Evolutionary conservation across 2,888 invertebrate species (phyloP), one percentile per base, ranked within the genome.

Genomic region (Pristionchus arcanus): DNA sequence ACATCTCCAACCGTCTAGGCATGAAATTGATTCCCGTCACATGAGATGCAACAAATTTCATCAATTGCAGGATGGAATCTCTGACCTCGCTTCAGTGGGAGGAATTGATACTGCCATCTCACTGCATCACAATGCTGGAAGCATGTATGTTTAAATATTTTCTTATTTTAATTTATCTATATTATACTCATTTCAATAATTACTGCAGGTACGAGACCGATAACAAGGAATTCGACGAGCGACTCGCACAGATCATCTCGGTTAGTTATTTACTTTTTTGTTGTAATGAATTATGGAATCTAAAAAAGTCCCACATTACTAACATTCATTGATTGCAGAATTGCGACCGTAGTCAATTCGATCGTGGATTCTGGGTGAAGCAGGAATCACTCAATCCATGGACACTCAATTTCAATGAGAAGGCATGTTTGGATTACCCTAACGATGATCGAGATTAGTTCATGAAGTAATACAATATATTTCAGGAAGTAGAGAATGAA

Each of bases 351-450:
- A 90, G 90, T 19, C 91, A 90, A 31, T 92, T 93, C 83, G 92
- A 91, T 68, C 91, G 92, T 86, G 92, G 94, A 59, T 94, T 93
- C 90, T 94, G 93, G 93, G 92, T 90, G 85, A 92, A 93, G 90
- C 92, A 92, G 85, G 92, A 94, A 84, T 93, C 94, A 90, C 98
- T 98, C 77, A 97, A 97, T 89, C 93, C 94, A 63, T 96, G 97
- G 94, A 97, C 97, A 0, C 96, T 98, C 34, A 97, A 97, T 95
- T 98, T 98, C 96, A 97, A 97, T 93, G 97, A 97, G 89, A 95
- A 91, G 59, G 91, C 89, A 16, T 9, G 87, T n/a, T 31, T 21
- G 9, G 11, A 49, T 49, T 49, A 9, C 13, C 13, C 42, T 49
- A 9, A 7, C 42, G 11, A 49, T 49, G 13, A 13, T 9, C 9